These are phyloP conservation scores for Chaetops frenatus DNA, from an alignment of 2,113 vertebrate genomes.

Conservation along the genomic window DNA sequence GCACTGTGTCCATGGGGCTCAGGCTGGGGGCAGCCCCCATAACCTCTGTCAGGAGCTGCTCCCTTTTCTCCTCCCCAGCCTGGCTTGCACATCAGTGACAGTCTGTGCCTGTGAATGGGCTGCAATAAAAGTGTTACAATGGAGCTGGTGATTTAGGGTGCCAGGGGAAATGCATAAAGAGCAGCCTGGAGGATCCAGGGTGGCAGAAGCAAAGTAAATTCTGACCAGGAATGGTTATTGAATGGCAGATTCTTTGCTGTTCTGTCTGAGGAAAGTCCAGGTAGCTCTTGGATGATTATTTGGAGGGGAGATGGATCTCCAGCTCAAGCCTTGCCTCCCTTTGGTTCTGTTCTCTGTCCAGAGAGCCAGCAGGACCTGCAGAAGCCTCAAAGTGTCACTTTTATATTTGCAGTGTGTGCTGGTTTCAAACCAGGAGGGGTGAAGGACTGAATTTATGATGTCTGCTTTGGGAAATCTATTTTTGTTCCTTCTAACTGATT, in stretches of 20 bases:
- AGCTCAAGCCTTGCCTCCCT: neutral
- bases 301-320: neutral
- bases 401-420: neutral
- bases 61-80: neutral
- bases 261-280: neutral
- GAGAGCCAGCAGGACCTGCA: neutral
- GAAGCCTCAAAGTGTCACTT: neutral
- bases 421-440: neutral
- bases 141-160: neutral
- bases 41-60: fast-evolving
- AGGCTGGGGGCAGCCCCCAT: neutral
- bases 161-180: neutral
- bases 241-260: neutral
- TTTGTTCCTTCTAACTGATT: neutral
- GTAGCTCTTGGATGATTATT: neutral
- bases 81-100: neutral
- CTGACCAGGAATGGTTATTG: neutral
- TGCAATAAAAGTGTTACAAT: neutral
- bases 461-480: conserved; percentile 10
- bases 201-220: neutral
- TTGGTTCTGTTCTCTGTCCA: neutral
- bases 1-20: neutral
- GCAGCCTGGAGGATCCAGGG: neutral
- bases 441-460: neutral
- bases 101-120: neutral